Evolutionary conservation across 2,797 vertebrate species (phyloP).

Genomic region (Semotilus atromaculatus): DNA sequence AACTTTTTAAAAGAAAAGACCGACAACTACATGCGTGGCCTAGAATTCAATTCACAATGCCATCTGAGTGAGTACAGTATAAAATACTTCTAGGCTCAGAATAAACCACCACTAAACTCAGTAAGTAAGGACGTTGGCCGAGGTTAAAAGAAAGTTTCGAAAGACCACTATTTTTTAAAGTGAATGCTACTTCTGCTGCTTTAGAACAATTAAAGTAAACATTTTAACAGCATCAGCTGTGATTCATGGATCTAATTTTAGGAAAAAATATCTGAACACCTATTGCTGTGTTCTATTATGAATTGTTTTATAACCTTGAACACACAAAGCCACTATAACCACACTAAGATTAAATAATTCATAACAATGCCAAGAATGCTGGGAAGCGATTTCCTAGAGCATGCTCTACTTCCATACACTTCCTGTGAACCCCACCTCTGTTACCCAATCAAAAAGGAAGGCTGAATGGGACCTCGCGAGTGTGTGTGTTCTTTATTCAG

Average conservation of each 20-base stretch:
- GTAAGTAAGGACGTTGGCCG: background rate
- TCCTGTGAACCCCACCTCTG: constrained; percentile 44
- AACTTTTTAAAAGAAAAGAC: background rate
- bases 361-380: constrained; percentile 35
- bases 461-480: background rate
- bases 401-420: constrained; percentile 36
- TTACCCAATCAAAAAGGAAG: constrained; percentile 54
- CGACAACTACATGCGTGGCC: constrained; percentile 1
- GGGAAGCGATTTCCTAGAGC: constrained; percentile 45
- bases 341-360: background rate
- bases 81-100: background rate
- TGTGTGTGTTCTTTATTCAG: constrained; percentile 9
- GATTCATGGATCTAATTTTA: background rate
- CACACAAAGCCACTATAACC: constrained; percentile 16
- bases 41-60: background rate
- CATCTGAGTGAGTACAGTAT: background rate
- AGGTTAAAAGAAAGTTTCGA: background rate
- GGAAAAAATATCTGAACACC: background rate
- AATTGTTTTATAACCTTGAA: constrained; percentile 6
- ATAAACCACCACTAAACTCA: background rate
- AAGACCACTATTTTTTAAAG: background rate
- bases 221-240: background rate
- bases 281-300: background rate
- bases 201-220: background rate
- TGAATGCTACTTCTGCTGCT: background rate